Conservation (phyloP, 2,888 invertebrate species). For the Melanostoma mellinum region DNA sequence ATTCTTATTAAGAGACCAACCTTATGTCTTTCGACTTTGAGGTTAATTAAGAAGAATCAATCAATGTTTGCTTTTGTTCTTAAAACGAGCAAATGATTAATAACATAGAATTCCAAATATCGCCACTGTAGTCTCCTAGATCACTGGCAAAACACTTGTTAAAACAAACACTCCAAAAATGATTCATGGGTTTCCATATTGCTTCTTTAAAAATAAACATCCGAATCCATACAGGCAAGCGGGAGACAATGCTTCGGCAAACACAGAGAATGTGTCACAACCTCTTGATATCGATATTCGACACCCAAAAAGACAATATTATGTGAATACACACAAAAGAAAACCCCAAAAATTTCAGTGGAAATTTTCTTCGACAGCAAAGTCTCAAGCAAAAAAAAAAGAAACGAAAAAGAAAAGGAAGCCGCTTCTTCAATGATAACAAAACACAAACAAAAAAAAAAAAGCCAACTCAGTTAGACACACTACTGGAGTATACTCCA, state of each 20-base stretch:
- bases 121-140: background rate
- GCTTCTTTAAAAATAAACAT: conserved; percentile 60
- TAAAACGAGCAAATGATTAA: too few species aligned
- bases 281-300: conserved; percentile 19
- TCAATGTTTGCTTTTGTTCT: too few species aligned
- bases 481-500: conserved; percentile 2
- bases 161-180: conserved; percentile 42
- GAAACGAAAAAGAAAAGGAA: conserved; percentile 46
- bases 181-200: conserved; percentile 54
- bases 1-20: too few species aligned
- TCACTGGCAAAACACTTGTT: conserved; percentile 56
- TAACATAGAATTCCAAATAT: too few species aligned
- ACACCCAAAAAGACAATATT: conserved; percentile 46
- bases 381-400: conserved; percentile 10
- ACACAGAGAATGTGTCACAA: conserved; percentile 56
- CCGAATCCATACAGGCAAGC: conserved; percentile 34
- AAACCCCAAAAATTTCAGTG: conserved; percentile 48
- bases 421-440: conserved; percentile 47
- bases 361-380: conserved; percentile 40
- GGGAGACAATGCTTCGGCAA: conserved; percentile 54
- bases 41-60: too few species aligned
- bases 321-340: conserved; percentile 47
- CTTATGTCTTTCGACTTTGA: too few species aligned
- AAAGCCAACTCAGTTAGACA: conserved; percentile 1
- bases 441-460: conserved; percentile 1